Evolutionary conservation across 2,113 vertebrate species (phyloP).

Genomic region (Chaetura pelagica): DNA sequence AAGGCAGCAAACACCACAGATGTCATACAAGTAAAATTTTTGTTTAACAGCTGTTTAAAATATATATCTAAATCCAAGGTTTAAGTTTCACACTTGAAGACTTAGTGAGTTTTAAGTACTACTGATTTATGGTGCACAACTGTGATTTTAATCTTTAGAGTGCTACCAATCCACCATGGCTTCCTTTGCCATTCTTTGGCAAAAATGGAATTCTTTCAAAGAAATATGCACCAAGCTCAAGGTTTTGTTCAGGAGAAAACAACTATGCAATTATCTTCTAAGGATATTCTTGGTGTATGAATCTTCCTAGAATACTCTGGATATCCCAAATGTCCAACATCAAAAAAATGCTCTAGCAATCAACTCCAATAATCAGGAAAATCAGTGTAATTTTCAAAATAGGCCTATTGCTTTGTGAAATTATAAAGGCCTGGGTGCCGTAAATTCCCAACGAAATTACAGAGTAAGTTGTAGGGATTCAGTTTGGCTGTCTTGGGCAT

Average conservation of each 20-base stretch:
- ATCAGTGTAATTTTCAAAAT: slow-evolving; percentile 22
- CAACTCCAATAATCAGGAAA: slow-evolving; percentile 8
- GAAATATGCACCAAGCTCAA: neutral
- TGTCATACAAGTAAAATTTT: neutral
- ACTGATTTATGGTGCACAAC: neutral
- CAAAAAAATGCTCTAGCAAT: neutral
- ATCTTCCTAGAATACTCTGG: neutral
- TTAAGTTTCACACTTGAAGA: neutral
- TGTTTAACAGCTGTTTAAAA: neutral
- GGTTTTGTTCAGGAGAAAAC: neutral
- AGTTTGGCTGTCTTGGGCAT: neutral
- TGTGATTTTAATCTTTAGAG: neutral
- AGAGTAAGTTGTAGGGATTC: neutral
- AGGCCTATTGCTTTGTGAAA: neutral
- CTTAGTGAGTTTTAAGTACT: neutral
- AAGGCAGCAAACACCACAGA: neutral
- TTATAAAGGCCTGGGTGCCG: slow-evolving; percentile 4
- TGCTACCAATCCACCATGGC: neutral
- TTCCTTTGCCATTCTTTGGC: neutral
- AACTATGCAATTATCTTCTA: neutral
- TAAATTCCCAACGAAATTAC: neutral
- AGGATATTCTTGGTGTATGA: neutral
- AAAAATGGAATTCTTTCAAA: neutral
- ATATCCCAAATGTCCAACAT: neutral
- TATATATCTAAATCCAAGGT: neutral